Base-by-base conservation (phyloP, 1,140 invertebrate species). In the Penaeus indicus region DNA sequence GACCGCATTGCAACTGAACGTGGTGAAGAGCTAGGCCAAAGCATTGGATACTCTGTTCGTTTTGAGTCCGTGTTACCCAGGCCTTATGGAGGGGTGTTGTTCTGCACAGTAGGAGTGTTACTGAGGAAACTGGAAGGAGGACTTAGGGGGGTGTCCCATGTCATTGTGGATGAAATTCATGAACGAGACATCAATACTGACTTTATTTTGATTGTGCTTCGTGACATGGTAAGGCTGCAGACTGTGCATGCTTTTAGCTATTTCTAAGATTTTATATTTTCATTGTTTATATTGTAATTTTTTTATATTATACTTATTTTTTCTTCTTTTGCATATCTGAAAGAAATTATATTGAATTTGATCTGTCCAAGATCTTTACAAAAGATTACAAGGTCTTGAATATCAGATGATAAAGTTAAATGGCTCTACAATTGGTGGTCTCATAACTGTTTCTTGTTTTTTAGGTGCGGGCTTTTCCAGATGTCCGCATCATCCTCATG, bases 91-190 rank as follows among this genome's bases (percentile, higher is more conserved):
- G 96, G 96, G 1, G 96, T 99, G 22, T 93, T 99, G 92, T 99
- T 99, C 92, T 99, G 98, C 92, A 99, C 98, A 4, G 96, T 98
- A 25, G 97, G 97, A 54, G 98, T 99, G 0, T 92, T 99, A 22
- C 92, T 99, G 42, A 95, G 98, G 90, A 99, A 98, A 92, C 93
- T 99, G 8, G 97, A 98, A 93, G 95, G 94, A 13, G 97, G 97
- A 3, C 92, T 98, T 3, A 93, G 97, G 84, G 97, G 97, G 1
- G 96, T 98, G 18, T 97, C 96, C 11, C 97, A 98, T 91, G 96
- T 98, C 0, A 96, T 98, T 75, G 96, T 99, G 47, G 99, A 99
- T 93, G 99, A 99, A 94, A 98, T 99, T 89, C 98, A 99, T 92
- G 98, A 99, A 92, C 94, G 98, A 67, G 98, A 99, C 93, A 97